Conservation (phyloP, 2,888 invertebrate genomes). For the Philereme vetulata region DNA sequence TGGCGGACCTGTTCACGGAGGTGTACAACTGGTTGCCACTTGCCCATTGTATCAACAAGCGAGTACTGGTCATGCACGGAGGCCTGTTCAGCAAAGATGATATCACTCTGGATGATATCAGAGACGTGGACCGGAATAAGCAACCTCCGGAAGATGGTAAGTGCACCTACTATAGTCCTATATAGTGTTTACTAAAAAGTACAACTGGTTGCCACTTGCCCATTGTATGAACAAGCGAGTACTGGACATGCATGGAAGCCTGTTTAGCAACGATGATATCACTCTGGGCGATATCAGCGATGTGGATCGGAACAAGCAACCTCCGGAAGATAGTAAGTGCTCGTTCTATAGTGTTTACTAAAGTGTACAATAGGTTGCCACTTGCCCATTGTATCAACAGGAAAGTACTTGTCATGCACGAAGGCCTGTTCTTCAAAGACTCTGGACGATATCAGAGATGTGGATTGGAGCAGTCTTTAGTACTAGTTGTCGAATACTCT, state of each 20-base stretch:
- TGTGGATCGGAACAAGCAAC: constrained; percentile 96
- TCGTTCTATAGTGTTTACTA: constrained; percentile 93
- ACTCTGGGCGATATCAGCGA: constrained; percentile 95
- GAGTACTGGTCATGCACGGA: constrained; percentile 96
- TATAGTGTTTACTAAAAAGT: constrained; percentile 96
- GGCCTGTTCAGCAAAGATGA: constrained; percentile 97
- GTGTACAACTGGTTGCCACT: constrained; percentile 99
- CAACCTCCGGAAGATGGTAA: constrained; percentile 98
- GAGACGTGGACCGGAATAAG: constrained; percentile 94
- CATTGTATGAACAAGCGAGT: constrained; percentile 94
- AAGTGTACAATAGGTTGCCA: constrained; percentile 99
- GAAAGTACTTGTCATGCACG: constrained; percentile 95
- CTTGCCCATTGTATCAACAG: constrained; percentile 97
- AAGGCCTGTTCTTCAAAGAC: constrained; percentile 98
- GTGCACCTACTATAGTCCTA: constrained; percentile 16
- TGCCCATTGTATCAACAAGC: constrained; percentile 95
- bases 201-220: constrained; percentile 98
- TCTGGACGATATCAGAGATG: constrained; percentile 94
- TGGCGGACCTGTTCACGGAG: constrained; percentile 99
- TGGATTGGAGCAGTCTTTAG: constrained; percentile 89
- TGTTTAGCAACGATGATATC: constrained; percentile 96
- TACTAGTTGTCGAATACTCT: no score
- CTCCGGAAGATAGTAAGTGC: constrained; percentile 94
- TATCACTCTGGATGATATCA: constrained; percentile 96
- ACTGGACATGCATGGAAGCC: constrained; percentile 98